Percentiles rank a stretch among this genome's conserved stretches.
Evolutionary conservation across 2,888 invertebrate genomes (phyloP).

Genomic region (Druceiella hillmani): DNA sequence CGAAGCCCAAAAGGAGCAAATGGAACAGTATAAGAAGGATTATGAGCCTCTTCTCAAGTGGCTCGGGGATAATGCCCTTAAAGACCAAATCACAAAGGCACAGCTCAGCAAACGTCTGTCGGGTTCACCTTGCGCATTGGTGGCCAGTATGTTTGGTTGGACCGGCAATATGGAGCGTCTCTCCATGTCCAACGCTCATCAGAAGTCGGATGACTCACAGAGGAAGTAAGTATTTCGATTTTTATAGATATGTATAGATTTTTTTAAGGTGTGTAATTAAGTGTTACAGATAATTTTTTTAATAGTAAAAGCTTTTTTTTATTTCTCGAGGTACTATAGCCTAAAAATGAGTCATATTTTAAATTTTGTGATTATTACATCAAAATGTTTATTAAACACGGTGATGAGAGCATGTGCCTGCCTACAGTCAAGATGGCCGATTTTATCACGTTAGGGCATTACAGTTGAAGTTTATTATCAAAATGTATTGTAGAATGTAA

Average conservation of each 20-base stretch:
- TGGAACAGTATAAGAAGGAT: constrained; percentile 68
- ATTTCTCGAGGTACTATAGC: too few relatives aligned
- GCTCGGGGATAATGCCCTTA: constrained; percentile 77
- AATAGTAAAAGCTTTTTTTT: too few relatives aligned
- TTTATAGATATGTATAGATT: too few relatives aligned
- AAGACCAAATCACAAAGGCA: constrained; percentile 72
- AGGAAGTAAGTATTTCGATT: constrained; percentile 48
- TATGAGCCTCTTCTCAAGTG: constrained; percentile 90
- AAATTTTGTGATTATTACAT: too few relatives aligned
- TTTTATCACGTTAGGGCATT: too few relatives aligned
- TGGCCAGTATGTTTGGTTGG: constrained; percentile 97
- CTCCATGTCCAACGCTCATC: constrained; percentile 92
- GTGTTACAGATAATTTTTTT: constrained; percentile 1
- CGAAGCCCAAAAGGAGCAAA: constrained; percentile 63
- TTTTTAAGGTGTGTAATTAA: constrained; percentile 1
- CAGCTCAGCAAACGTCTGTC: constrained; percentile 82
- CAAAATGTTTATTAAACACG: too few relatives aligned
- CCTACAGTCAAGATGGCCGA: too few relatives aligned
- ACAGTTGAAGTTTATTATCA: too few relatives aligned
- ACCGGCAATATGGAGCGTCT: constrained; percentile 99
- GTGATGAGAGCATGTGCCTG: too few relatives aligned
- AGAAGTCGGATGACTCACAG: constrained; percentile 88
- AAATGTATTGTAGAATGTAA: too few relatives aligned
- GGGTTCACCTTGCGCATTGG: constrained; percentile 92
- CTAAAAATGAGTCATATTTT: too few relatives aligned